These are phyloP conservation scores for Aphaenogaster rudis DNA, from an alignment of 1,140 invertebrate genomes.

Conservation along the genomic window DNA sequence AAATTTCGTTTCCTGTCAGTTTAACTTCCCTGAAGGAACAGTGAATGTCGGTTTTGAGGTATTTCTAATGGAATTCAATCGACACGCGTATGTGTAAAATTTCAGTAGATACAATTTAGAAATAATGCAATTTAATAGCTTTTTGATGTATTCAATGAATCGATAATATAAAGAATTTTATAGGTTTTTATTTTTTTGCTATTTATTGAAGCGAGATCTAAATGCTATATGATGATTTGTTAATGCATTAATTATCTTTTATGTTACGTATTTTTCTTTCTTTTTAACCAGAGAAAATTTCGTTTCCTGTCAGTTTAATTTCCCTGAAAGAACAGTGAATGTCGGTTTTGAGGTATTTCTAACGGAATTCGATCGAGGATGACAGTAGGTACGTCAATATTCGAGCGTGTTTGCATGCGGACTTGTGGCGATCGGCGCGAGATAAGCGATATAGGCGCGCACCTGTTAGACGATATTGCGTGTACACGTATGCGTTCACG, in stretches of 20 bases:
- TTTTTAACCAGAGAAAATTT: background rate
- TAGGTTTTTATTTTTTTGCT: background rate
- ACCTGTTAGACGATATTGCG: constrained; percentile 69
- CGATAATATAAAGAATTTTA: background rate
- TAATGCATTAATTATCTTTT: too few relatives aligned
- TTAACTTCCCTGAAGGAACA: background rate
- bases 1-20: background rate
- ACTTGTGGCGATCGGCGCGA: constrained; percentile 58
- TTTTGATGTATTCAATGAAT: background rate
- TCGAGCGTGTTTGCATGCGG: constrained; percentile 49
- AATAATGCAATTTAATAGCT: background rate
- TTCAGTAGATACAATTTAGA: background rate
- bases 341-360: background rate
- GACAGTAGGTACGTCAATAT: constrained; percentile 65
- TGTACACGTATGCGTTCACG: constrained; percentile 24
- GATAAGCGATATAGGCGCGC: constrained; percentile 70
- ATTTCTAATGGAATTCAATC: background rate
- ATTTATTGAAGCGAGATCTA: background rate
- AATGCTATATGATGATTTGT: background rate
- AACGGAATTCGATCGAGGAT: constrained; percentile 33
- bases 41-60: background rate
- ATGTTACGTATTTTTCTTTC: background rate
- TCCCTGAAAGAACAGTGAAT: background rate
- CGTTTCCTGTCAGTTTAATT: background rate
- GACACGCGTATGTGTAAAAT: constrained; percentile 4